Evolutionary conservation across 30 jellyfish, hydroid and myxozoan species (phyloP).

Genomic region (Cassiopea andromeda): DNA sequence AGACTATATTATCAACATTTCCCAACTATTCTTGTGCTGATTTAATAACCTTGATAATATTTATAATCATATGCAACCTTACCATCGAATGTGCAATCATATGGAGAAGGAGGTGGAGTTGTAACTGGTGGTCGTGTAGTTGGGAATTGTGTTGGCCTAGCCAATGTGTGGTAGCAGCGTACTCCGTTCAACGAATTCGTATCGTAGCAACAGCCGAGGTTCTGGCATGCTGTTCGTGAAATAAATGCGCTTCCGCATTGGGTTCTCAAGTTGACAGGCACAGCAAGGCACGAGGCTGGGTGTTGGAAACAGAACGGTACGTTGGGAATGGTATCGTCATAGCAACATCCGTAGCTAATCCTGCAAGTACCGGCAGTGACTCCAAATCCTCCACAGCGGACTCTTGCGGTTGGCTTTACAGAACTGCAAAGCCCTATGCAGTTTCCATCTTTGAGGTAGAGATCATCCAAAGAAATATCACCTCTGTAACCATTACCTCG

Average conservation of each 20-base stretch:
- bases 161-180: slow-evolving; percentile 76
- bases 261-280: slow-evolving; percentile 72
- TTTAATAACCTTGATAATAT: too few species aligned
- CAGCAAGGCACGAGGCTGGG: slow-evolving; percentile 90
- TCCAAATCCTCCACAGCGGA: slow-evolving; percentile 85
- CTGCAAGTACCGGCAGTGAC: slow-evolving; percentile 83
- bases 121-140: slow-evolving; percentile 80
- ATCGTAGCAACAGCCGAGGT: slow-evolving; percentile 95
- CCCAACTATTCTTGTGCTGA: too few species aligned
- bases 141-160: slow-evolving; percentile 74
- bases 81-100: slow-evolving; percentile 91
- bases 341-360: slow-evolving; percentile 92
- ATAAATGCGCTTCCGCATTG: slow-evolving; percentile 84
- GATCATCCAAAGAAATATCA: slow-evolving; percentile 95
- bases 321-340: slow-evolving; percentile 79
- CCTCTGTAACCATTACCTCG: slow-evolving; percentile 96
- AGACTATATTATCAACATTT: too few species aligned
- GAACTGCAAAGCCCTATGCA: slow-evolving; percentile 95
- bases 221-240: slow-evolving; percentile 68
- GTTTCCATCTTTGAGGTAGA: slow-evolving; percentile 84
- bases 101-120: slow-evolving; percentile 90
- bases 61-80: neutral
- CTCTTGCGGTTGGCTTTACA: slow-evolving; percentile 87
- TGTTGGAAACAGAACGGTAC: slow-evolving; percentile 90
- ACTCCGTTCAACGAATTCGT: slow-evolving; percentile 66